These are phyloP conservation scores for Brachionus plicatilis DNA, from an alignment of 1,140 invertebrate genomes.

Conservation along the genomic window DNA sequence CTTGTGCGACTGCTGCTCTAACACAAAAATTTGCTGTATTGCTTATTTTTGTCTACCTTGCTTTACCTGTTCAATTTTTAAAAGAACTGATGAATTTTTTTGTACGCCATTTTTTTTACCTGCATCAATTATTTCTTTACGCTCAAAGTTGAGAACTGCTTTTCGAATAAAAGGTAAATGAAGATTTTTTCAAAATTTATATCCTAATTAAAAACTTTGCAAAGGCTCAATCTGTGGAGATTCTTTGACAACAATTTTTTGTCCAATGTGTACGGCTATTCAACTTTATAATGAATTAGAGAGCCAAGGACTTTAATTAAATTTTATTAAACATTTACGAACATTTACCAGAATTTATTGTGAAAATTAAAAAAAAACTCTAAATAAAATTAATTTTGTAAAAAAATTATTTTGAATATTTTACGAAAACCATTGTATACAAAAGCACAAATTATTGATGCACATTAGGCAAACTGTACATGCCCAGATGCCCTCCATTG, in stretches of 20 bases:
- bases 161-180: slow-evolving; percentile 34
- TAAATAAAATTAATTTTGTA: background rate
- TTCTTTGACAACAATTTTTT: slow-evolving; percentile 9
- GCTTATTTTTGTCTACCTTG: slow-evolving; percentile 29
- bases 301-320: slow-evolving; percentile 6
- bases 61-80: slow-evolving; percentile 20
- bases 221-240: slow-evolving; percentile 27
- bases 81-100: slow-evolving; percentile 28
- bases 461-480: background rate
- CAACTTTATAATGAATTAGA: slow-evolving; percentile 30
- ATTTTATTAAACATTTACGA: background rate
- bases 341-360: background rate
- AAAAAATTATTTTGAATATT: too few relatives aligned
- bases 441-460: slow-evolving; percentile 16
- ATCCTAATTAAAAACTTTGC: background rate
- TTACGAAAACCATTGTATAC: background rate
- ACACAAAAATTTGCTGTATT: background rate
- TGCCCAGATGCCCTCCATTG: background rate
- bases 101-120: slow-evolving; percentile 29
- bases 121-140: background rate
- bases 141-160: slow-evolving; percentile 13
- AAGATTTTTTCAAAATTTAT: background rate
- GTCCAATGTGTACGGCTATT: background rate
- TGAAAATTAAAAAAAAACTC: background rate
- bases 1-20: background rate